phyloP scores from a whole-genome alignment of 1,140 invertebrate species.

The Danaus melanippus region DNA sequence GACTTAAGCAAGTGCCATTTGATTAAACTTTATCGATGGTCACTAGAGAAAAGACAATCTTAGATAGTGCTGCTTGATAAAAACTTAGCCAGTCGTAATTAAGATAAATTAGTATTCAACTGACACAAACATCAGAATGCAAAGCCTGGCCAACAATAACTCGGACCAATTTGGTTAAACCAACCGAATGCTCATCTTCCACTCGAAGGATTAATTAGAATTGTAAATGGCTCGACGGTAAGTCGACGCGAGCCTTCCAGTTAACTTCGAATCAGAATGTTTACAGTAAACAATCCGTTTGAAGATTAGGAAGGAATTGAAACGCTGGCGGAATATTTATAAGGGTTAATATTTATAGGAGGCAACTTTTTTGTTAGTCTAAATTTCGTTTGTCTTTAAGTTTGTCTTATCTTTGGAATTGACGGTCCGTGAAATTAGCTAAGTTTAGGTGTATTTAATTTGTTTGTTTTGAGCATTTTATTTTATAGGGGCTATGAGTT shows the following conservation, averaged over 20 bases:
- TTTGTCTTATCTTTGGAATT: constrained; percentile 34
- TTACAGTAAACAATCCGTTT: constrained; percentile 66
- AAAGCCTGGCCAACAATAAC: constrained; percentile 47
- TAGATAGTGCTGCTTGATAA: too few species aligned
- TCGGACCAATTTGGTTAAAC: constrained; percentile 41
- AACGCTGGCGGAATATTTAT: constrained; percentile 57
- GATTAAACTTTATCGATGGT: too few species aligned
- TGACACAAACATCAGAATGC: constrained; percentile 47
- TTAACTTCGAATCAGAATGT: constrained; percentile 63
- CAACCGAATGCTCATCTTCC: constrained; percentile 47
- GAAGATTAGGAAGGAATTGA: constrained; percentile 61
- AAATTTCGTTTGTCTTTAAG: constrained; percentile 32
- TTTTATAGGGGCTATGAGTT: too few species aligned
- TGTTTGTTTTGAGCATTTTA: constrained; percentile 4
- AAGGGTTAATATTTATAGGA: constrained; percentile 45
- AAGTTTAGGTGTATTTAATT: constrained; percentile 17
- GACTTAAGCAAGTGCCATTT: too few species aligned
- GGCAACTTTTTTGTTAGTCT: constrained; percentile 15
- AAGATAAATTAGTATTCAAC: constrained; percentile 26
- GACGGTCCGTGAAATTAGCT: constrained; percentile 31
- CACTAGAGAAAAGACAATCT: too few species aligned
- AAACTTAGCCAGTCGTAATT: too few species aligned
- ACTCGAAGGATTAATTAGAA: constrained; percentile 58
- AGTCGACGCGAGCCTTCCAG: constrained; percentile 43
- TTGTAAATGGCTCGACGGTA: constrained; percentile 46